Evolutionary conservation across 2,888 invertebrate species (phyloP), one percentile per base, ranked within the genome.

Genomic region (Volucella inflata): DNA sequence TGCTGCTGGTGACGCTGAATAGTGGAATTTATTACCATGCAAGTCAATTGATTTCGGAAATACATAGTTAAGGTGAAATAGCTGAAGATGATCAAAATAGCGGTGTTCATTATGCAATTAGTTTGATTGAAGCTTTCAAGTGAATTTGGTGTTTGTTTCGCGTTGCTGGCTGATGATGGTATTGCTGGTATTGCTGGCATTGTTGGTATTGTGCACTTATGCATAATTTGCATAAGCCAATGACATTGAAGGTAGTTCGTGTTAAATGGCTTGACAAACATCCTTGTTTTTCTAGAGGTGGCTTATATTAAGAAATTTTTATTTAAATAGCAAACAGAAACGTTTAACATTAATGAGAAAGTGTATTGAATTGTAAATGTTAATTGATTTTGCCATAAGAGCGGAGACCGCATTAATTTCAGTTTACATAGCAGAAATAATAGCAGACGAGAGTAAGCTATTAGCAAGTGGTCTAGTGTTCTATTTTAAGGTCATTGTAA

Each of bases 71-170:
- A 64, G 55, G 59, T 75, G 53, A 83, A 83, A 79, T 51, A 79
- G 44, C n/a, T 42, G 48, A 59, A 38, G 51, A 53, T 53, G 77
- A 46, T 51, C 11, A 50, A 38, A 71, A 68, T 62, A 62, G 65
- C 42, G 65, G 42, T 53, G 48, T 42, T 82, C 48, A 59, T 79
- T 75, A 70, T 79, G 65, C 79, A 84, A 84, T 84, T 67, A 67
- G 64, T 50, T 14, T 11, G 14, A 36, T 14, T 57, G 6, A 11
- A n/a, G 11, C 12, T 67, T 38, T 40, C 80, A 48, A 71, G 68
- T 44, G 59, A 30, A 6, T 30, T 30, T 30, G 30, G 30, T 30
- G 30, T 30, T 30, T 30, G 30, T 6, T 30, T 6, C 30, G 4
- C 30, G 6, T 30, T 30, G 30, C 30, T 30, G 6, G 30, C 30